A percentile compares a stretch with the other conserved stretches of the same genome.
Conservation (phyloP, 2,888 invertebrate species). For the Nycteola revayana region DNA sequence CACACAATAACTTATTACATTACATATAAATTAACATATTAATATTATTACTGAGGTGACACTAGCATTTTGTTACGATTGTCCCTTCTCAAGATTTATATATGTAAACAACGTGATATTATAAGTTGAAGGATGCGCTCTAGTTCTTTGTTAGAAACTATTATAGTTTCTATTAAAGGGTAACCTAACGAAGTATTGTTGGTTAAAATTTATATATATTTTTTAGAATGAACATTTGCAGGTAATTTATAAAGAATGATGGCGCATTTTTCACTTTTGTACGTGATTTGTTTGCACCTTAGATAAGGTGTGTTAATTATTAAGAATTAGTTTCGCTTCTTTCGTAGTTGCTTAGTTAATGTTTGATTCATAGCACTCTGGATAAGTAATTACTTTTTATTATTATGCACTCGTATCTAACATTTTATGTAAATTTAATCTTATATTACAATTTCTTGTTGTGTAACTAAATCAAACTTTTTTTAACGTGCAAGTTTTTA, state of each 20-base stretch:
- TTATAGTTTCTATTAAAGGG: constrained; percentile 46
- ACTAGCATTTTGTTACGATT: constrained; percentile 57
- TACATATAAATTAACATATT: constrained; percentile 80
- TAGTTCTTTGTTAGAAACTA: constrained; percentile 26
- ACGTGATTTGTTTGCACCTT: constrained; percentile 12
- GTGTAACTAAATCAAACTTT: no score
- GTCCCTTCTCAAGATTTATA: constrained; percentile 70
- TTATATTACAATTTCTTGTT: no score
- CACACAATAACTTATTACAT: constrained; percentile 70
- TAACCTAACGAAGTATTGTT: constrained; percentile 73
- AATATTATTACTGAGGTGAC: constrained; percentile 70
- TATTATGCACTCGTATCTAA: neutral
- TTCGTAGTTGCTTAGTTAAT: constrained; percentile 7
- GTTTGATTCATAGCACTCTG: constrained; percentile 6
- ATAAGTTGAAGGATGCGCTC: constrained; percentile 32
- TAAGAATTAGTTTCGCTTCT: constrained; percentile 27
- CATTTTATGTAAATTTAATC: neutral
- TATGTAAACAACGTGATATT: constrained; percentile 71
- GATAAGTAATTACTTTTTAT: neutral
- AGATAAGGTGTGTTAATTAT: constrained; percentile 21
- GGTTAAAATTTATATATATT: constrained; percentile 38
- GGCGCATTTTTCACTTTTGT: constrained; percentile 29
- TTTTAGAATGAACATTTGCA: constrained; percentile 49
- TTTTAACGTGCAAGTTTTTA: no score
- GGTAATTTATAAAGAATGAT: constrained; percentile 37